phyloP scores from a whole-genome alignment of 2,113 vertebrate species.

The Pygoscelis antarcticus region DNA sequence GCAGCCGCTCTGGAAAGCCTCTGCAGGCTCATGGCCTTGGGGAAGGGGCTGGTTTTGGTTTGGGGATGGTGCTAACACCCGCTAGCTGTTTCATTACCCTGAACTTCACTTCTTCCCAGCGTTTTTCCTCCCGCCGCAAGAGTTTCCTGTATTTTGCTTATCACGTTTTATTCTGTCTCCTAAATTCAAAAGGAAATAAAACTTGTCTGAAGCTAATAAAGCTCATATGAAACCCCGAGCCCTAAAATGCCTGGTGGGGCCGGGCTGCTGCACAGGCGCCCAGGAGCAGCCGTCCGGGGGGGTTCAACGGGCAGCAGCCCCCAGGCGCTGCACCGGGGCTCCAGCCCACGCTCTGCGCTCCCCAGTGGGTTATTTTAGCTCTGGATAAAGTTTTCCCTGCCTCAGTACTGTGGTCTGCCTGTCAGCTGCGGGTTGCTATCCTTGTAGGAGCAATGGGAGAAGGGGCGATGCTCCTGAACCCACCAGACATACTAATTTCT shows the following conservation, averaged over 20 bases:
- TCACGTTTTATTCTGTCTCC: background rate
- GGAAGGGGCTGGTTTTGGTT: background rate
- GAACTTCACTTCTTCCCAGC: background rate
- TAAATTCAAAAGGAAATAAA: background rate
- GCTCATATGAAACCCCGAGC: background rate
- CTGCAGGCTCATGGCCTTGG: background rate
- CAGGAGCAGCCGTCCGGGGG: fast-evolving
- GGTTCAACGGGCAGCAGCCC: background rate
- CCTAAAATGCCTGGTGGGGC: background rate
- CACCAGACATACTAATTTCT: background rate
- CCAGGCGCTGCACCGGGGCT: background rate
- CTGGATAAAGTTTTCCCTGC: background rate
- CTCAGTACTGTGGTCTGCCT: background rate
- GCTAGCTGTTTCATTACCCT: slow-evolving; percentile 14
- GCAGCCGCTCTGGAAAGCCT: background rate
- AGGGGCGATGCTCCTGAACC: background rate
- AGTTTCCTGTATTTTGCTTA: background rate
- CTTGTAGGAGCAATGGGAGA: background rate
- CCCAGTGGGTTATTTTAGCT: background rate
- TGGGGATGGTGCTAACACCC: background rate
- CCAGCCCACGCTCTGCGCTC: background rate
- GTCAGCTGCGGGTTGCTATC: background rate
- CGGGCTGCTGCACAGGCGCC: background rate
- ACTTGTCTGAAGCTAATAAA: background rate
- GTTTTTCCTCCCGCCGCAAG: fast-evolving